Base-by-base conservation (phyloP, 2,888 invertebrate genomes). In the Nomada flava region DNA sequence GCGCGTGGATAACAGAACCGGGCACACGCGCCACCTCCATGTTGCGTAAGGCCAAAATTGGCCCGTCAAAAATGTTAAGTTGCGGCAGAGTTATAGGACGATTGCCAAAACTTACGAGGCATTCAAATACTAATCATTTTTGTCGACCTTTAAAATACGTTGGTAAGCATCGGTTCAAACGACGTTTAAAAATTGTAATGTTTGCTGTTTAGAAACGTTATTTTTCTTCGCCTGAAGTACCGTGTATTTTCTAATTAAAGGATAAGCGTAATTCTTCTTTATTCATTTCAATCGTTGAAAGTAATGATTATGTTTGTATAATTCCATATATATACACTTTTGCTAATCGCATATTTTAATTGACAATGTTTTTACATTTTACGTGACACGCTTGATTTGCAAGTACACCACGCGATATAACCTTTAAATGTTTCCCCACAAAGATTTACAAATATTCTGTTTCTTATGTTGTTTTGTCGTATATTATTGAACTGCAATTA, bases 31-130 rank as follows among this genome's bases (percentile, higher is more conserved):
- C 59, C 79, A 79, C 70, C 71, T 86, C 75, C 83, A 91, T 90
- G 91, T 92, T 91, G 91, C 91, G 73, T 90, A 91, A 91, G 90
- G 86, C 76, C 85, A 82, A 79, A 75, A 83, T 83, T 79, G 86
- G 83, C 88, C 78, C 83, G 82, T 83, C 80, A 87, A 92, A 91
- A 89, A 93, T 93, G 93, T 91, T 93, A 85, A 91, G 91, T 82
- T 93, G 88, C 83, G 89, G 92, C 69, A 91, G 91, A 90, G 87
- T 91, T 77, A 90, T 92, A 84, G 91, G 92, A 78, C 91, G 90
- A 84, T 85, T 93, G 79, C 90, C 92, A 65, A 92, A 90, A 90
- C 91, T 93, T 76, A 87, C 91, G 29, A 89, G 90, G 75, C 89
- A 91, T 75, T 86, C 89, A 13, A 82, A 89, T 52, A 79, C 80